Base-by-base conservation (phyloP, 2,113 vertebrate genomes). In the Mesembrinibis cayennensis region DNA sequence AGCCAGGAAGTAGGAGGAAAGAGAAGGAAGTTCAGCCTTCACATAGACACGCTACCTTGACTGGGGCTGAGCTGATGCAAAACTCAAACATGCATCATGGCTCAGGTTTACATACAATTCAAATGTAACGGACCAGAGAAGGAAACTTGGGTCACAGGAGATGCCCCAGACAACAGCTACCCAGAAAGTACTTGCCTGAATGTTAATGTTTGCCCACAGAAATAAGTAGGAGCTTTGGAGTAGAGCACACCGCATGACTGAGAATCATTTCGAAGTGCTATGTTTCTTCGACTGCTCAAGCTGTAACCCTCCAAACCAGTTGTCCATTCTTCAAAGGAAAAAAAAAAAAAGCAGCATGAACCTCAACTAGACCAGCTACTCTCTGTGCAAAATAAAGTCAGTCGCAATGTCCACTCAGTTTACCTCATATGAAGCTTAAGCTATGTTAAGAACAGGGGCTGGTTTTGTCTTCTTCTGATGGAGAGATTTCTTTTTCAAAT, bases 251-350 rank as follows among this genome's bases (percentile, higher is more conserved):
- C 98, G 0, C 98, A 98, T 0, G 98, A 97, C 32, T 98, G 95
- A 3, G 98, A 98, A 87, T 99, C 99, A 2, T 98, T 99, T 19
- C 99, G 98, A 73, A 99, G 98, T 0, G 99, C 99, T 20, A 99
- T 99, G 97, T 99, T 99, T 65, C 97, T 99, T 92, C 99, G 98
- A 94, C 99, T 99, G 98, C 99, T 99, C 96, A 99, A 94, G 96
- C 99, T 99, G 98, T 99, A 99, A 26, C 99, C 99, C 26, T 99
- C 99, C 40, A 99, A 98, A 72, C 99, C 99, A 17, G 99, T 9
- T 90, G 98, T 97, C 99, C 99, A 99, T 87, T 99, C 99, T 98
- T 91, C 90, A 94, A 76, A 94, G 66, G 61, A 74, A 56, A 53
- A 90, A 44, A 73, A 44, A 73, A 73, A n/a, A 38, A 55, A 76